Base-by-base conservation (phyloP, 2,113 vertebrate genomes). In the Gymnorhina tibicen region DNA sequence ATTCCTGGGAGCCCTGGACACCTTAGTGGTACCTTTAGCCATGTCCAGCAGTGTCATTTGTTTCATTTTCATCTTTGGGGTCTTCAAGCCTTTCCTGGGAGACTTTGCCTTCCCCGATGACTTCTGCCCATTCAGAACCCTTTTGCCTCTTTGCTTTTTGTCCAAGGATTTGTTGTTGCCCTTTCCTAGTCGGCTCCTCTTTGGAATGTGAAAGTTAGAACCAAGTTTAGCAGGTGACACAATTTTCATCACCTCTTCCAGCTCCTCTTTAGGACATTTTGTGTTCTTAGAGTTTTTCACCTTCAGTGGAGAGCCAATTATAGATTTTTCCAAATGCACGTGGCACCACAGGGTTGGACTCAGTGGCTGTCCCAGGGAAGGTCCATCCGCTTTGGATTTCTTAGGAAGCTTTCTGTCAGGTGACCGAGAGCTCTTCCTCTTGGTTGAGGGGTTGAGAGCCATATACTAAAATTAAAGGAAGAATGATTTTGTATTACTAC, bases 41-140 rank as follows among this genome's bases (percentile, higher is more conserved):
- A 99, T 98, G 89, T 99, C 99, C 85, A 99, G 96, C 53, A 99
- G 96, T 3, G 99, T 99, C 98, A 99, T 99, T 95, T 99, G 99
- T 89, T 99, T 99, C 99, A 99, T 99, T 96, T 99, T 99, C 79
- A 98, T 98, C 95, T 99, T 99, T 4, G 98, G 94, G 12, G 98
- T 96, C 96, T 99, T 99, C 37, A 98, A 93, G 8, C 98, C 98
- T 95, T 99, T 99, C 96, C 98, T 99, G 67, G 98, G 98, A 72
- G 98, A 98, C n/a, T 97, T 98, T 17, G 97, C 84, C 60, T 97
- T 98, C 44, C 97, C 98, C 0, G 97, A 79, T 1, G 98, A 93
- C 89, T 99, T 99, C 94, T 99, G 98, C 50, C 98, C 98, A 10
- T 98, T 99, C 21, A 98, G 85, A 62, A 99, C 97, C 72, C 98